Base-by-base conservation (phyloP, 2,797 vertebrate species). In the Ambastaia sidthimunki region DNA sequence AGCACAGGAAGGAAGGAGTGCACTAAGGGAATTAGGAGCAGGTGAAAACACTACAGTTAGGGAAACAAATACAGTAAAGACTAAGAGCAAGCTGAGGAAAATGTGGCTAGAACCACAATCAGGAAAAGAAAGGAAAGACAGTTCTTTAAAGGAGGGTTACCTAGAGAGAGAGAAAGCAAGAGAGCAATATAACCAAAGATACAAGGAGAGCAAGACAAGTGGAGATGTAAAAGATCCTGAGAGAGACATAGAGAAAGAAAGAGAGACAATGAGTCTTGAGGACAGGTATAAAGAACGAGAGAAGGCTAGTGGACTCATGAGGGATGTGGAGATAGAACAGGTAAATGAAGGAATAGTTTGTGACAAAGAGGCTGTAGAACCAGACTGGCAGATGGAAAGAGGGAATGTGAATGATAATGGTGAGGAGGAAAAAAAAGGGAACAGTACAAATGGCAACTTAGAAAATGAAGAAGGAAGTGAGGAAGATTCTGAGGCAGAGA, bases 101-200 rank as follows among this genome's bases (percentile, higher is more conserved):
- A 91, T 92, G 92, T 94, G 94, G 94, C 90, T 93, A 85, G 91
- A 93, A 71, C 93, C 93, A 52, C 87, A 84, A 80, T 88, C 84
- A 78, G 84, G 74, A 67, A 90, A 78, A 57, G 83, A 83, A 62
- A 90, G 83, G 71, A 87, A 83, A 75, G 86, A 86, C 7, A 75
- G 82, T 0, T 84, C 67, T 4, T 44, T 80, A 75, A 82, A 84
- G 41, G 82, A 87, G 0, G 79, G 90, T 28, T 78, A 82, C 25
- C 31, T 18, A 80, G 86, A 89, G 19, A 83, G 80, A 77, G 85
- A 90, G 31, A 85, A 48, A 78, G 76, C 9, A 13, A 75, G 28
- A 76, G 73, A 83, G 67, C 81, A 34, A 54, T 86, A 86, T 66
- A 55, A 16, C 25, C 47, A 55, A 71, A 84, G 77, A 66, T 37